Conservation (phyloP, 2,113 vertebrate species). For the Notarius quadriscutis region DNA sequence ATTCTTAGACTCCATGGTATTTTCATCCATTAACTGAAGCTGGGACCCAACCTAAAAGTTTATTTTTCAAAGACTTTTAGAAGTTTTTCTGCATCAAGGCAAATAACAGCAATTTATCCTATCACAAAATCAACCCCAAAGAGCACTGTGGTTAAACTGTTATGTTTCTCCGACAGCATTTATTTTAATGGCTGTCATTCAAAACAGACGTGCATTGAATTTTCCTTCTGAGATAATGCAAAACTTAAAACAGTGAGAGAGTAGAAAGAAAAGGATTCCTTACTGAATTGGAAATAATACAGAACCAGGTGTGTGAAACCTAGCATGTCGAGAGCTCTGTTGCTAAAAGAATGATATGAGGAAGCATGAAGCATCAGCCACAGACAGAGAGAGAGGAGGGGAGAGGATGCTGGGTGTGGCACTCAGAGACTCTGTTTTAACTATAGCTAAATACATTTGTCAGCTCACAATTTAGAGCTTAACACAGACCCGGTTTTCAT, state of each 20-base stretch:
- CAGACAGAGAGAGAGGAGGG: not conserved
- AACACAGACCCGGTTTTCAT: not conserved
- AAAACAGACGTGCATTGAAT: conserved; percentile 5
- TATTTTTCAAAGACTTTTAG: not conserved
- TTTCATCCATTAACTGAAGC: not conserved
- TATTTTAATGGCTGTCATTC: conserved; percentile 11
- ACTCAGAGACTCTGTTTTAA: not conserved
- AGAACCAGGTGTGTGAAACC: conserved; percentile 13
- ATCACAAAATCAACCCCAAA: not conserved
- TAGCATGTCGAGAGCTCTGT: conserved; percentile 2
- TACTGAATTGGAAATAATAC: conserved; percentile 23
- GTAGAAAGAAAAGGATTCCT: not conserved
- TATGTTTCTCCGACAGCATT: not conserved
- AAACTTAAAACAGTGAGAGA: conserved; percentile 9
- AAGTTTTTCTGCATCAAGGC: not conserved
- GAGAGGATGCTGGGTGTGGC: conserved; percentile 24
- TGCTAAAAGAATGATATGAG: not conserved
- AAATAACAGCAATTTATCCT: conserved; percentile 8
- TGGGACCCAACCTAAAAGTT: not conserved
- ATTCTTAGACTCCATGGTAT: not conserved
- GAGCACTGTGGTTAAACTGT: not conserved
- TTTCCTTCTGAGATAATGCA: conserved; percentile 3
- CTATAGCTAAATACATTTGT: conserved; percentile 6
- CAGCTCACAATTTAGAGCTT: not conserved
- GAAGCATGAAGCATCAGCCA: not conserved